phyloP scores from a whole-genome alignment of 2,888 invertebrate genomes.

The Magallana nippona region DNA sequence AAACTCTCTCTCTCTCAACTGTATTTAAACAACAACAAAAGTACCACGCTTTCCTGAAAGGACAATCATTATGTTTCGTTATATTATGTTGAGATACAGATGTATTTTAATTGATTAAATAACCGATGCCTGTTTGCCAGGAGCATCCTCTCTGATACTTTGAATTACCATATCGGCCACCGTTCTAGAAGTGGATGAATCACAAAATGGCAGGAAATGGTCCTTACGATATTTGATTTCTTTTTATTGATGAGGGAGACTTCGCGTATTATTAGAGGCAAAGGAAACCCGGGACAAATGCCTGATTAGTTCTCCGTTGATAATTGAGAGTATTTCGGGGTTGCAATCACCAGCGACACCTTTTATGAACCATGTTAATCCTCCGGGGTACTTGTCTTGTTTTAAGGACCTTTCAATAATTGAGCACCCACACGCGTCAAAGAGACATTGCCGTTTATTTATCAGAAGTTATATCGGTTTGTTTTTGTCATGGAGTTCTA shows the following conservation, averaged over 20 bases:
- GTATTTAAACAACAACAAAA: too few relatives aligned
- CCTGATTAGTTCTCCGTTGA: neutral
- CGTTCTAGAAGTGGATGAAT: neutral
- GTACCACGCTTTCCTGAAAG: too few relatives aligned
- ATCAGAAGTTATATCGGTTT: neutral
- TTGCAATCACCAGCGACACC: neutral
- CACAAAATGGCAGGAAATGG: neutral
- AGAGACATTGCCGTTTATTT: slow-evolving; percentile 9
- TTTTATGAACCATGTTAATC: slow-evolving; percentile 16
- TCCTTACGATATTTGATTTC: neutral
- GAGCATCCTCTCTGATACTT: too few relatives aligned
- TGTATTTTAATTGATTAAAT: too few relatives aligned
- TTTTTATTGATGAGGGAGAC: neutral
- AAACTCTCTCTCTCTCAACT: too few relatives aligned
- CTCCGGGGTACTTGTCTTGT: neutral
- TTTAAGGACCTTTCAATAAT: slow-evolving; percentile 12
- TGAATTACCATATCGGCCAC: too few relatives aligned
- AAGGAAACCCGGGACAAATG: neutral
- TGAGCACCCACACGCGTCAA: neutral
- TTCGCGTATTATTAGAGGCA: neutral
- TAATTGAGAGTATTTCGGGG: neutral
- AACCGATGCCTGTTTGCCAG: too few relatives aligned
- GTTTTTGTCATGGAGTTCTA: neutral
- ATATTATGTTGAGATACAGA: too few relatives aligned
- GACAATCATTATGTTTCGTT: too few relatives aligned